These are phyloP conservation scores for Aricia artaxerxes DNA, from an alignment of 2,888 invertebrate species.

Conservation along the genomic window DNA sequence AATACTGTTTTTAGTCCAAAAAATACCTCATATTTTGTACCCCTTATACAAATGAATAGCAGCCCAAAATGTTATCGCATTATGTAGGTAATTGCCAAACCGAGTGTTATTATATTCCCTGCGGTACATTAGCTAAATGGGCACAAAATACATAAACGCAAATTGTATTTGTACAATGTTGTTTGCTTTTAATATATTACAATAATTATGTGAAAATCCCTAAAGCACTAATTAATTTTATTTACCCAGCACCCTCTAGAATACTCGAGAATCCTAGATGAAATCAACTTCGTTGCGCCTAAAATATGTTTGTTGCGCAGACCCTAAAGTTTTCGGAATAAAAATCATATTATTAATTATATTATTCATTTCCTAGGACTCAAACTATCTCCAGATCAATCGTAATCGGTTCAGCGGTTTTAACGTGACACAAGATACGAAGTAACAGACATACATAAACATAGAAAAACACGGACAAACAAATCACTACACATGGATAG, in stretches of 20 bases:
- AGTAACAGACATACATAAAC: too few relatives aligned
- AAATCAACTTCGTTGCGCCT: not conserved
- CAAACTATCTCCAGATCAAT: too few relatives aligned
- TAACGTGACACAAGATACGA: too few relatives aligned
- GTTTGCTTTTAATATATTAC: slow-evolving; percentile 3
- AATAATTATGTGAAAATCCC: slow-evolving; percentile 14
- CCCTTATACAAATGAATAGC: not conserved
- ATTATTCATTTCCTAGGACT: too few relatives aligned
- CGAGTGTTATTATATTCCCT: slow-evolving; percentile 19
- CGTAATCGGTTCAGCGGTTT: too few relatives aligned
- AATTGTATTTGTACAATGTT: slow-evolving; percentile 1
- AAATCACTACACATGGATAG: too few relatives aligned
- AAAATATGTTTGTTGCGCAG: too few relatives aligned
- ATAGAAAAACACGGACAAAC: too few relatives aligned
- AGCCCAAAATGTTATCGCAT: not conserved
- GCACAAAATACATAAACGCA: not conserved
- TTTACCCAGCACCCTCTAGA: not conserved
- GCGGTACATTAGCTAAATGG: slow-evolving; percentile 9
- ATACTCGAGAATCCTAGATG: too few relatives aligned
- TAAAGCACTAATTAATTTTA: not conserved
- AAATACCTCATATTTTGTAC: not conserved
- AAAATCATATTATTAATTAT: too few relatives aligned
- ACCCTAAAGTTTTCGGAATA: too few relatives aligned
- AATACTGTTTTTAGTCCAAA: not conserved
- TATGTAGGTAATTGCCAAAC: not conserved